phyloP scores from a whole-genome alignment of 2,113 vertebrate species.

The Toxostoma redivivum region DNA sequence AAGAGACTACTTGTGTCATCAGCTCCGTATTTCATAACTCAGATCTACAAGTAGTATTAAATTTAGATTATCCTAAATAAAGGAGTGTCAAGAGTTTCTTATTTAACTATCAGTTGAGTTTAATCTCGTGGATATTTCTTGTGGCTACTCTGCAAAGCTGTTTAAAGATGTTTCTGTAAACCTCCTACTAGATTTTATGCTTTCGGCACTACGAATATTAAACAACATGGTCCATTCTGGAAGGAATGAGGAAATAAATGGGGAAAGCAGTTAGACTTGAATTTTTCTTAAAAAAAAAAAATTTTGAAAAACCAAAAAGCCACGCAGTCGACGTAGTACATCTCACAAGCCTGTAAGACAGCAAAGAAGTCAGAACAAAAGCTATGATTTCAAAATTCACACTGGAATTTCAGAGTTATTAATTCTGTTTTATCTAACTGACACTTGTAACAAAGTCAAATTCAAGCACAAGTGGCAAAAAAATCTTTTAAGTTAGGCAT shows the following conservation, averaged over 20 bases:
- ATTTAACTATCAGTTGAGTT: neutral
- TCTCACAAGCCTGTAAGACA: neutral
- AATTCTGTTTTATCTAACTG: neutral
- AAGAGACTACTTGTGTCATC: neutral
- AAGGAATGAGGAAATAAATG: neutral
- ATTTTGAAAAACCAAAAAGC: neutral
- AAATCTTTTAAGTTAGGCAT: neutral
- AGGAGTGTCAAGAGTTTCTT: neutral
- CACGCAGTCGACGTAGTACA: neutral
- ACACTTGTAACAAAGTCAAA: neutral
- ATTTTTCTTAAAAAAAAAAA: neutral
- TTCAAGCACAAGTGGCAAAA: neutral
- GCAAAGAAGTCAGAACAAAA: neutral
- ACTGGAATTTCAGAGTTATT: neutral
- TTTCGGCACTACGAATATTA: neutral
- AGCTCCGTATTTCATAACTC: neutral
- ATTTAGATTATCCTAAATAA: neutral
- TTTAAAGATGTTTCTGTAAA: neutral
- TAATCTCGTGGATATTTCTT: neutral
- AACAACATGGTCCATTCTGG: rapidly evolving
- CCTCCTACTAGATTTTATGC: neutral
- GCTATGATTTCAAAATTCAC: neutral
- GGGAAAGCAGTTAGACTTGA: neutral
- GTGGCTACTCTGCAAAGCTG: neutral
- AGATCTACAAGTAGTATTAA: neutral